Evolutionary conservation across 2,888 invertebrate genomes (phyloP).

Genomic region (Amphipyra berbera): DNA sequence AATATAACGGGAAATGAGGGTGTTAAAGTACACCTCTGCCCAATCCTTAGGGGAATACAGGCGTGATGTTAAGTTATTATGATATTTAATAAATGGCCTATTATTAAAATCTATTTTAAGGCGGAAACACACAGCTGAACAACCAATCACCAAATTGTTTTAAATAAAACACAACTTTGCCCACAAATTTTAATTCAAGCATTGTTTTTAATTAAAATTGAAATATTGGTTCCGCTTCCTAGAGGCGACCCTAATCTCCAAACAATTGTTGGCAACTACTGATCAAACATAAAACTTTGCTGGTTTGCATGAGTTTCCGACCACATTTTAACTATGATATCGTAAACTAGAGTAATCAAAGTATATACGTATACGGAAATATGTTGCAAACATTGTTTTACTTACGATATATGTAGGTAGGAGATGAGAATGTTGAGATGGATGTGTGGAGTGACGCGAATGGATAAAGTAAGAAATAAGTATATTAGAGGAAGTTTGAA

Average conservation of each 20-base stretch:
- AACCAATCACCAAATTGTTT: conserved; percentile 4
- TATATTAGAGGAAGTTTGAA: no score
- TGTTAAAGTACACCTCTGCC: no score
- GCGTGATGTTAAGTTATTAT: no score
- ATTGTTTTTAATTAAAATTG: conserved; percentile 40
- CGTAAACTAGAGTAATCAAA: conserved; percentile 56
- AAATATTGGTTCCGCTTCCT: conserved; percentile 28
- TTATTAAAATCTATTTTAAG: not conserved
- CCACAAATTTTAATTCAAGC: conserved; percentile 5
- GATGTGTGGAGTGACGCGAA: no score
- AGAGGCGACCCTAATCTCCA: conserved; percentile 52
- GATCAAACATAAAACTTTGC: conserved; percentile 64
- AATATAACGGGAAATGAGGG: no score
- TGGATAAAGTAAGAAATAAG: no score
- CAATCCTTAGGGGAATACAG: no score
- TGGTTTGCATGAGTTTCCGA: conserved; percentile 51
- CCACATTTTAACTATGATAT: conserved; percentile 60
- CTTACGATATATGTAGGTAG: not conserved
- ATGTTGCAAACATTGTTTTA: not conserved
- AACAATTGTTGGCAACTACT: conserved; percentile 55
- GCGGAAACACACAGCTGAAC: not conserved
- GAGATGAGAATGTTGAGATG: no score
- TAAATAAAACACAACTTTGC: conserved; percentile 4
- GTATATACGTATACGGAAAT: conserved; percentile 18
- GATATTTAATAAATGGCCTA: no score